A percentile compares a stretch with the other conserved stretches of the same genome.
These are phyloP conservation scores for Melanerpes aurifrons DNA, from an alignment of 2,113 vertebrate species.

Conservation along the genomic window DNA sequence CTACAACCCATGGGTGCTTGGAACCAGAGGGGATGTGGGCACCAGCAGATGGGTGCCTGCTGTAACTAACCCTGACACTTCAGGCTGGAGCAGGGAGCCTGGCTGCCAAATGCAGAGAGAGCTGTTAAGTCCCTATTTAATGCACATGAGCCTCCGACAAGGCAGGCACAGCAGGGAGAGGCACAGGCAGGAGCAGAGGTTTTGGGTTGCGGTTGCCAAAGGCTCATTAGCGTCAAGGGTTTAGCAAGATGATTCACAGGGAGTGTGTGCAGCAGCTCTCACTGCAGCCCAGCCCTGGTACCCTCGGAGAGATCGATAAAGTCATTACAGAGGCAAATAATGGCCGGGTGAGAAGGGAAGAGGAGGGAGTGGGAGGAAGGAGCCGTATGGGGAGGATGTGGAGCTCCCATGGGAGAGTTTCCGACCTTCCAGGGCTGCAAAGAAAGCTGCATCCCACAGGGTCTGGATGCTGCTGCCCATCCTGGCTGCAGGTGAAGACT, in stretches of 20 bases:
- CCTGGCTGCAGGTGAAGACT: not conserved
- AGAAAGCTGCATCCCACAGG: accelerated
- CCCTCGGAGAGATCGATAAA: not conserved
- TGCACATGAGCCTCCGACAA: accelerated
- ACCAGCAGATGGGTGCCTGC: accelerated
- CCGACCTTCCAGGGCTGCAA: accelerated
- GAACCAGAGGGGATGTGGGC: not conserved
- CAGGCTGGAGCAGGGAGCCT: not conserved
- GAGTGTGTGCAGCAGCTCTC: not conserved
- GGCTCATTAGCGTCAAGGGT: not conserved
- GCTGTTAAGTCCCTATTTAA: not conserved
- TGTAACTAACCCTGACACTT: not conserved
- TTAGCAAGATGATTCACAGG: not conserved
- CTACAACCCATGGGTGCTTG: accelerated
- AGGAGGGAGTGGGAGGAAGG: not conserved
- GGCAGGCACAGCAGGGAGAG: not conserved
- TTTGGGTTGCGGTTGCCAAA: not conserved
- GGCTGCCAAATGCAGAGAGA: not conserved
- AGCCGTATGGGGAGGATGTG: accelerated
- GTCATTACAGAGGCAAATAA: not conserved
- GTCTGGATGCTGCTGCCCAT: not conserved
- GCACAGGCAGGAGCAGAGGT: not conserved
- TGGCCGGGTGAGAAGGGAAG: not conserved
- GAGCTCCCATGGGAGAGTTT: not conserved
- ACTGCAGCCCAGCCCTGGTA: not conserved